phyloP scores from a whole-genome alignment of 2,888 invertebrate species.

The Drosophila antonietae region DNA sequence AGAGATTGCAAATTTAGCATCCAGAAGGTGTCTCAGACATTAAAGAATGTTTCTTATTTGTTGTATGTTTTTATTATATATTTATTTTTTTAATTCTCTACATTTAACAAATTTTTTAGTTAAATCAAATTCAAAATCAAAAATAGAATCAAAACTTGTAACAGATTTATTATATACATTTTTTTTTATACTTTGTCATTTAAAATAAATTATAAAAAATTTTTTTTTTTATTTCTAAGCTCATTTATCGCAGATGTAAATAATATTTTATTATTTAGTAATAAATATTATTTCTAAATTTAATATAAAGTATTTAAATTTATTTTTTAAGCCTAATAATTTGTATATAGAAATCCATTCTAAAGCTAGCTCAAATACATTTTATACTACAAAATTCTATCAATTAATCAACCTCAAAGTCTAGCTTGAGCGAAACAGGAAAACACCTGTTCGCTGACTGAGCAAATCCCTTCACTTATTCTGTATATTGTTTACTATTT shows the following conservation, averaged over 20 bases:
- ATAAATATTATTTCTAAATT: neutral
- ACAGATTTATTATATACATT: neutral
- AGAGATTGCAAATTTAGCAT: neutral
- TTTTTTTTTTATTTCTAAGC: too few species aligned
- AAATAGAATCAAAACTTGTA: too few species aligned
- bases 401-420: conserved; percentile 2
- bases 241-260: too few species aligned
- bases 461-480: conserved; percentile 11
- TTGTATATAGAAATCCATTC: neutral
- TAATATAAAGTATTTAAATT: neutral
- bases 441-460: conserved; percentile 20
- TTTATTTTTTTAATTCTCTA: too few species aligned
- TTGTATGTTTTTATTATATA: neutral
- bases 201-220: too few species aligned
- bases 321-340: neutral
- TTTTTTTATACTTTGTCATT: too few species aligned
- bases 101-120: too few species aligned
- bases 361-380: neutral
- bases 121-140: too few species aligned
- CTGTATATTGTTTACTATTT: neutral
- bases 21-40: neutral
- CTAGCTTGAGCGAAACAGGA: neutral
- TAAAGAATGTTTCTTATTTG: neutral
- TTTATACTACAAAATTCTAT: neutral
- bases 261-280: too few species aligned